phyloP scores from a whole-genome alignment of 2,113 vertebrate species.

The Barnardius zonarius region DNA sequence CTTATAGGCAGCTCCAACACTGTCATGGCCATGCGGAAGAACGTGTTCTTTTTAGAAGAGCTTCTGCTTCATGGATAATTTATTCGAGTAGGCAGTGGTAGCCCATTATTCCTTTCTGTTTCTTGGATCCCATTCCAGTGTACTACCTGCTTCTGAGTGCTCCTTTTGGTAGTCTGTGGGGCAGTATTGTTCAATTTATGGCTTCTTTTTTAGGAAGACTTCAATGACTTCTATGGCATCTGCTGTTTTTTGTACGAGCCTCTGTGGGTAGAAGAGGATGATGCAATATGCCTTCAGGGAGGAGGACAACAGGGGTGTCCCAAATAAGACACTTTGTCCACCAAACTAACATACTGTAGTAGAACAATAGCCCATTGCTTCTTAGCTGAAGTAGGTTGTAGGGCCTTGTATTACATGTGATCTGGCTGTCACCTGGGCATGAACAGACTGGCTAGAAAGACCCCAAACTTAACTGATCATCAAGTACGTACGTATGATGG shows the following conservation, averaged over 20 bases:
- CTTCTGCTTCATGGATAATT: not conserved
- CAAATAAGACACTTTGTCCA: not conserved
- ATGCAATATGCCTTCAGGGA: not conserved
- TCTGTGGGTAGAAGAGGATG: not conserved
- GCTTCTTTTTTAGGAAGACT: not conserved
- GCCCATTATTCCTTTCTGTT: not conserved
- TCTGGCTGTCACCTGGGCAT: not conserved
- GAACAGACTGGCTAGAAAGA: not conserved
- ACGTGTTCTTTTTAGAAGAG: not conserved
- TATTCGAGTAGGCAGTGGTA: not conserved
- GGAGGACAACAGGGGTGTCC: not conserved
- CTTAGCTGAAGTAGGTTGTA: not conserved
- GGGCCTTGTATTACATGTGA: not conserved
- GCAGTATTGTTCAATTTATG: not conserved
- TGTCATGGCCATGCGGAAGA: not conserved
- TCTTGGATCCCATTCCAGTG: not conserved
- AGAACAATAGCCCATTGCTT: not conserved
- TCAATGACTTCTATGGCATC: not conserved
- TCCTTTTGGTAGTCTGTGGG: not conserved
- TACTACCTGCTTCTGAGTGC: not conserved
- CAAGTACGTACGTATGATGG: rapidly evolving
- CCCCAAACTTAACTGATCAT: not conserved
- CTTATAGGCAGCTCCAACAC: not conserved
- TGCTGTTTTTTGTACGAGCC: not conserved
- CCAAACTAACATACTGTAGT: not conserved